Percentiles rank a stretch among this genome's conserved stretches.
These are phyloP conservation scores for Tetheella fluctuosa DNA, from an alignment of 2,888 invertebrate genomes.

Conservation along the genomic window DNA sequence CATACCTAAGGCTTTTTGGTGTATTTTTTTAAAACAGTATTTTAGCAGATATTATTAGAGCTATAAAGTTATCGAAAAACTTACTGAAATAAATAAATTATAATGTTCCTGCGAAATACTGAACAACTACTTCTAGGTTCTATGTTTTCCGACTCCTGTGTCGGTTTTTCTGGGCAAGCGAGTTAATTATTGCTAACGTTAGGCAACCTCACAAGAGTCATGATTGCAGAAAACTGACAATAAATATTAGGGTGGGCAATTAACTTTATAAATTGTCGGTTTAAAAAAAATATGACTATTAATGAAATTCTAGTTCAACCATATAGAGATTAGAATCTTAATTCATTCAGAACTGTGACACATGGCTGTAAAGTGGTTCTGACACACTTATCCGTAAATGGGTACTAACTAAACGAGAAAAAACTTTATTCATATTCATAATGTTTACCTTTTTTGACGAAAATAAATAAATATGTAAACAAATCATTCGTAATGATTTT, in stretches of 20 bases:
- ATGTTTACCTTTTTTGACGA: constrained; percentile 10
- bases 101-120: not conserved
- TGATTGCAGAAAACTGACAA: not conserved
- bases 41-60: not conserved
- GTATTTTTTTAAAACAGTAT: not conserved
- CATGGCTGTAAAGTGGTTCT: constrained; percentile 11
- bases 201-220: no score
- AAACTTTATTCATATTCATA: constrained; percentile 9
- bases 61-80: not conserved
- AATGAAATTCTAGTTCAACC: not conserved
- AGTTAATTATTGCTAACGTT: no score
- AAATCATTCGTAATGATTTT: constrained; percentile 8
- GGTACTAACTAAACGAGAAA: constrained; percentile 1
- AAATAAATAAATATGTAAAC: constrained; percentile 7
- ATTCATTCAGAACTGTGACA: constrained; percentile 11
- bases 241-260: not conserved
- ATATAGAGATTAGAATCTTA: not conserved
- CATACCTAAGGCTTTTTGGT: not conserved
- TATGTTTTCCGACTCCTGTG: no score
- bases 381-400: constrained; percentile 12
- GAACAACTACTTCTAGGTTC: no score
- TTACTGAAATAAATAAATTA: not conserved
- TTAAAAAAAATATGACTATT: no score
- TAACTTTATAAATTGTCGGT: not conserved
- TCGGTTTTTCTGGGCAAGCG: no score